Evolutionary conservation across 1,140 invertebrate genomes (phyloP), one percentile per base, ranked within the genome.

Genomic region (Camponotus floridanus): DNA sequence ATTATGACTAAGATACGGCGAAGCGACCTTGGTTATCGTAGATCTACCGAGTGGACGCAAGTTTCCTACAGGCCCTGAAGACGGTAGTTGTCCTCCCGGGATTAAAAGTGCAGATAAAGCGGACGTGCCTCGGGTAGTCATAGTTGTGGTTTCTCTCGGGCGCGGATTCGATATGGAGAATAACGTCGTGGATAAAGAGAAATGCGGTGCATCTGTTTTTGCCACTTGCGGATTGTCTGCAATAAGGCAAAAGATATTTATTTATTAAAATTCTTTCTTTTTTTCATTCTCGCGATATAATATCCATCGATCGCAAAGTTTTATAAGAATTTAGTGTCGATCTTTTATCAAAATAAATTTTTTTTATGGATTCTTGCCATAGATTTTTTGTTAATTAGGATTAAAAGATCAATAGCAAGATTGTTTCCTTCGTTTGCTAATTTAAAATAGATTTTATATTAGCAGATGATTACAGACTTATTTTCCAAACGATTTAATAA

Each of bases 21-120:
- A 95, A n/a, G 94, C 91, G n/a, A 97, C 95, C 93, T 97, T 97
- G 0, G 96, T 96, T 64, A 97, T 97, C 3, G 95, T 97, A 8
- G 96, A 95, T 42, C 95, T 93, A 15, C 96, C 96, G 11, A 92
- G 48, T 0, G 93, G 92, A 13, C 92, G 91, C 3, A 86, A 70
- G 45, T 78, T 86, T 64, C 61, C 80, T 90, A 64, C 48, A 80
- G 88, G 85, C 85, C 92, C 57, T 76, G 92, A 57, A 7, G 92
- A 79, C 2, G 95, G 91, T 74, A 96, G 92, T 91, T 96, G 95
- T 18, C 96, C 96, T 1, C 96, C 96, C 6, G 96, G 96, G n/a
- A 96, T 93, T 68, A 97, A 87, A 57, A 97, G 93, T 3, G 96
- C 95, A 0, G 96, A 95, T 31, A 96, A 89, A 39, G 96, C 94